A percentile compares a stretch with the other conserved stretches of the same genome.
Conservation (phyloP, 2,113 vertebrate genomes). For the Steatornis caripensis region DNA sequence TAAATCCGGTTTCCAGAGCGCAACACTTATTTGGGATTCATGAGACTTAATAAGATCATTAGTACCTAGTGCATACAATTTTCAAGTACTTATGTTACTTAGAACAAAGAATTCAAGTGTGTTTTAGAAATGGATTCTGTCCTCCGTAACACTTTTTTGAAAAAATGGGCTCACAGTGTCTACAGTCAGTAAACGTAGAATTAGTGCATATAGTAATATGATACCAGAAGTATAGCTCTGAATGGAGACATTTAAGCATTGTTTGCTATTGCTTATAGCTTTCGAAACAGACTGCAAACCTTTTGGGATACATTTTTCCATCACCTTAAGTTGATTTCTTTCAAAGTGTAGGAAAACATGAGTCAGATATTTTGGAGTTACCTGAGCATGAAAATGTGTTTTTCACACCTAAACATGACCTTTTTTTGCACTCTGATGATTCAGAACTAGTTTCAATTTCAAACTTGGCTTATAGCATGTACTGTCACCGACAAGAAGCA, state of each 20-base stretch:
- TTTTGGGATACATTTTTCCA: not conserved
- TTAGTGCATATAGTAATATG: not conserved
- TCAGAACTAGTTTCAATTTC: not conserved
- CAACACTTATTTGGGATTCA: not conserved
- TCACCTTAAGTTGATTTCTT: not conserved
- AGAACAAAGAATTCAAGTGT: not conserved
- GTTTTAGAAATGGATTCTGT: not conserved
- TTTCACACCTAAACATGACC: not conserved
- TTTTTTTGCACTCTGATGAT: not conserved
- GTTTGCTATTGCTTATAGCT: not conserved
- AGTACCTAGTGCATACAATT: not conserved
- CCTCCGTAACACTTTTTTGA: not conserved
- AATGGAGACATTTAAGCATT: not conserved
- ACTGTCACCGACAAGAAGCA: not conserved
- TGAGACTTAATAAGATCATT: not conserved
- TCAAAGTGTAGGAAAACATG: not conserved
- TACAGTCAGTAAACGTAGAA: not conserved
- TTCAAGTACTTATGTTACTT: not conserved
- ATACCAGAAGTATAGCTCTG: not conserved
- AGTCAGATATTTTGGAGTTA: not conserved
- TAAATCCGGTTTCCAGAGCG: not conserved
- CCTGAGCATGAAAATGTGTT: not conserved
- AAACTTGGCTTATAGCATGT: not conserved
- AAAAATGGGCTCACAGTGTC: rapidly evolving
- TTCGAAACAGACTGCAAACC: not conserved